These are phyloP conservation scores for Tetropium fuscum DNA, from an alignment of 2,888 invertebrate species.

Conservation along the genomic window DNA sequence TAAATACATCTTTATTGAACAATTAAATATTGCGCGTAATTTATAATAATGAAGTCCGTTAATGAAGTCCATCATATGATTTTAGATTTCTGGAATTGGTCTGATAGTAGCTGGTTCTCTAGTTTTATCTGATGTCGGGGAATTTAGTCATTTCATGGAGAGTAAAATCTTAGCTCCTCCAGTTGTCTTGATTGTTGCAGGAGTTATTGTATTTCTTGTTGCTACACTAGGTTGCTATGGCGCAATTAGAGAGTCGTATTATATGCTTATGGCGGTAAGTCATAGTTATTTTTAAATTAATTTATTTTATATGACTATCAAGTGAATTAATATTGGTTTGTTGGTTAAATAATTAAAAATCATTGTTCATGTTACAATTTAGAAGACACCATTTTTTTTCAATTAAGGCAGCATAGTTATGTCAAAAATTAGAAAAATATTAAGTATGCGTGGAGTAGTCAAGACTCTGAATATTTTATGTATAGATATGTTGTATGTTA, in stretches of 20 bases:
- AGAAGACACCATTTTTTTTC: too few species aligned
- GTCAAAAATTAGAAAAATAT: too few species aligned
- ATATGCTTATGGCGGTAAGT: constrained; percentile 86
- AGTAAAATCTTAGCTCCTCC: constrained; percentile 85
- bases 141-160: constrained; percentile 83
- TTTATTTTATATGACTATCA: background rate
- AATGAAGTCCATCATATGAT: background rate
- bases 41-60: background rate
- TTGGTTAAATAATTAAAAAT: too few species aligned
- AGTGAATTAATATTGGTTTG: too few species aligned
- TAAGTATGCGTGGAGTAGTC: too few species aligned
- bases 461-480: too few species aligned
- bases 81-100: constrained; percentile 71
- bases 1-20: constrained; percentile 21
- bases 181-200: constrained; percentile 85
- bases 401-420: too few species aligned
- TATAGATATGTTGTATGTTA: too few species aligned
- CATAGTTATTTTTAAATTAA: constrained; percentile 1
- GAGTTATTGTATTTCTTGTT: constrained; percentile 86
- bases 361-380: too few species aligned
- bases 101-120: constrained; percentile 81
- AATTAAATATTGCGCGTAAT: background rate
- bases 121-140: constrained; percentile 78
- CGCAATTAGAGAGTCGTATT: constrained; percentile 89
- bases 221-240: constrained; percentile 94